Evolutionary conservation across 2,888 invertebrate genomes (phyloP).

Genomic region (Tupiocoris notatus): DNA sequence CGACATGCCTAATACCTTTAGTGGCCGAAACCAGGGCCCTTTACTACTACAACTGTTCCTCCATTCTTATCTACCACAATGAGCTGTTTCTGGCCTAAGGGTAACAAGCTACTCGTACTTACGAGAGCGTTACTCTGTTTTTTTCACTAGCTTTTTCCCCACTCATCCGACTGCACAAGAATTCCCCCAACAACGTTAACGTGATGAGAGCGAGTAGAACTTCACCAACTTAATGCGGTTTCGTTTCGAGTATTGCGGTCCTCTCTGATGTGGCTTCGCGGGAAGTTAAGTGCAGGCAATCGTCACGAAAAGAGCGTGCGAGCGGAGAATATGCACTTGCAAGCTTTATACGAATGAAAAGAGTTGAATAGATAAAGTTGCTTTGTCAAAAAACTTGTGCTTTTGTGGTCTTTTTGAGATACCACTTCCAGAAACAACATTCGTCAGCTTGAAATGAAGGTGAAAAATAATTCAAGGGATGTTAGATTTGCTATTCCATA

Average conservation of each 20-base stretch:
- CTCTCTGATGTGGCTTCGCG: neutral
- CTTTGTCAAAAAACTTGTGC: no score
- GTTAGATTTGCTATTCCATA: no score
- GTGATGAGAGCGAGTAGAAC: neutral
- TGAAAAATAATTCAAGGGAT: no score
- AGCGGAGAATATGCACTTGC: neutral
- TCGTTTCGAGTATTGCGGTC: neutral
- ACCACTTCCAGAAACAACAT: no score
- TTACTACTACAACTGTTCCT: neutral
- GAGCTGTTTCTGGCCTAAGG: neutral
- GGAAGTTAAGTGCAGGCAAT: neutral
- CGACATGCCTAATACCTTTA: constrained; percentile 41
- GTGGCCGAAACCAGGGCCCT: constrained; percentile 24
- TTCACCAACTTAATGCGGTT: neutral
- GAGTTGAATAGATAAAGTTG: no score
- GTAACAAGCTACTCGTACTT: neutral
- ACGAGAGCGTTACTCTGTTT: neutral
- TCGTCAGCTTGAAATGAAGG: no score
- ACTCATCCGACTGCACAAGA: no score
- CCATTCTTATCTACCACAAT: neutral
- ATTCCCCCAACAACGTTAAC: no score
- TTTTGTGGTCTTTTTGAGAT: no score
- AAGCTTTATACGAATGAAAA: neutral
- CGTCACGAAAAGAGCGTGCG: neutral
- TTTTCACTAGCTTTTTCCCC: neutral